Base-by-base conservation (phyloP, 53 echinoderm and acorn worm species). In the Arbacia lixula region DNA sequence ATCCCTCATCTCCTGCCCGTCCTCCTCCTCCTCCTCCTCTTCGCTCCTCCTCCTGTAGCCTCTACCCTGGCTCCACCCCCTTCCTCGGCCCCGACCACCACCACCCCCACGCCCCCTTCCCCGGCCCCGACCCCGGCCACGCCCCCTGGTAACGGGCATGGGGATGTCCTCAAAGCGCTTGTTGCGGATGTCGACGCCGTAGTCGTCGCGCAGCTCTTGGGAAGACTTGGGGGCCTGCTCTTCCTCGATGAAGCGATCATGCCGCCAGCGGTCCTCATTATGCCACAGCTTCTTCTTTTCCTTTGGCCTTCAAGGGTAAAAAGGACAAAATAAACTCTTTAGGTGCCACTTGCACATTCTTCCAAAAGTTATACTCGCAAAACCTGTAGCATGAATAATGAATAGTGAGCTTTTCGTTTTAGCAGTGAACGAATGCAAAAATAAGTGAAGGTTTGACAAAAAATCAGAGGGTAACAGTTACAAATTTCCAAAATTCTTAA, bases 191-290 rank as follows among this genome's bases (percentile, higher is more conserved):
- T 95, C 95, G 51, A 83, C 88, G 40, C 95, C 95, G 31, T 95
- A 90, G 6, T 88, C 76, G 31, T 66, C 73, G 1, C 77, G 33
- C 26, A 95, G 62, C 60, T 95, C 95, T 31, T 84, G 86, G 2
- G 63, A 39, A 19, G 95, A 86, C 85, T 95, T 95, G 3, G 95
- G 95, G 10, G 78, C 91, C 53, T 95, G 95, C 0, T 95, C 92
- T 2, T 53, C 77, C 31, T 92, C 90, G 20, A 64, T 65, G 46
- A 71, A 95, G 20, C 36, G 83, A 68, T 95, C 95, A 53, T 95
- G 95, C 5, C 86, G 68, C 95, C 95, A 95, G 37, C 86, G 87
- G 43, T 88, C 85, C 22, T 93, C 88, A 12, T 93, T 92, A 32
- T 90, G 82, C 95, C 95, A 95, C 28, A 95, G 76, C 66, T 80